Evolutionary conservation across 2,797 vertebrate genomes (phyloP).

Genomic region (Lagocephalus sceleratus): DNA sequence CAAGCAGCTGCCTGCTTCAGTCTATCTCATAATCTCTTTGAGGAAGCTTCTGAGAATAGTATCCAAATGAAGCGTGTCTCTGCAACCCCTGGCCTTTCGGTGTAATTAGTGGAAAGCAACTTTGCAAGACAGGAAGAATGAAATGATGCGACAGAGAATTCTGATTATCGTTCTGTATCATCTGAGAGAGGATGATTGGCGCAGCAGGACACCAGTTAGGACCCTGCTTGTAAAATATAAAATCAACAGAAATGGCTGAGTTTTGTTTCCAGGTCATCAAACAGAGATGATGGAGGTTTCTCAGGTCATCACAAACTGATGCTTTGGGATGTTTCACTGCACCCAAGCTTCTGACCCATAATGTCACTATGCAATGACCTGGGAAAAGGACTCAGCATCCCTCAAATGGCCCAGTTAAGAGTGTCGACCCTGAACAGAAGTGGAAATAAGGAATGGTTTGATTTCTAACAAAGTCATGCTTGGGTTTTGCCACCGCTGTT

Average conservation of each 20-base stretch:
- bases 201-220: conserved; percentile 27
- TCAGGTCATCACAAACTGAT: no score
- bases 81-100: neutral
- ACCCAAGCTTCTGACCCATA: no score
- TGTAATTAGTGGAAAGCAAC: conserved; percentile 8
- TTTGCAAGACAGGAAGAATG: conserved; percentile 8
- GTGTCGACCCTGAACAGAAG: no score
- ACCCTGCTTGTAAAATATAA: conserved; percentile 11
- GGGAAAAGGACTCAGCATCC: no score
- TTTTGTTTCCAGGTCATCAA: no score
- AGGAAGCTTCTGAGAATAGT: neutral
- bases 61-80: neutral
- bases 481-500: no score
- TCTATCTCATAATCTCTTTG: neutral
- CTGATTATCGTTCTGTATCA: conserved; percentile 32
- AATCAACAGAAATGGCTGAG: conserved; percentile 17
- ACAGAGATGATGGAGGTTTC: no score
- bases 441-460: no score
- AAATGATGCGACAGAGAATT: conserved; percentile 8
- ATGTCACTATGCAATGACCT: no score
- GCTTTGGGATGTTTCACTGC: no score
- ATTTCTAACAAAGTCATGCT: no score
- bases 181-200: conserved; percentile 18
- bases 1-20: neutral
- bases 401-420: no score